These are phyloP conservation scores for Coregonus sp. DNA, from an alignment of 2,797 vertebrate species.

Conservation along the genomic window DNA sequence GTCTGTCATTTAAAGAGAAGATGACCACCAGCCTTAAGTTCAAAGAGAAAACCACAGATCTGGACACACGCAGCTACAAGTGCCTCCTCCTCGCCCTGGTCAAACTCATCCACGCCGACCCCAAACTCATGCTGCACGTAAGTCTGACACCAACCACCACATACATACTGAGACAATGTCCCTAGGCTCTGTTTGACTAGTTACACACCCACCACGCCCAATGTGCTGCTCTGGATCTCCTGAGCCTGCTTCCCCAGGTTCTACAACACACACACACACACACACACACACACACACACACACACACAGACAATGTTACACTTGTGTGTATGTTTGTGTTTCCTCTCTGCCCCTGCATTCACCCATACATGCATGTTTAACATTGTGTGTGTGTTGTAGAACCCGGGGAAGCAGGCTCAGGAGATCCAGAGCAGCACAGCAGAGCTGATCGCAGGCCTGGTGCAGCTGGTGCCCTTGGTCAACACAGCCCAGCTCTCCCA, in stretches of 20 bases:
- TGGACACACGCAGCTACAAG: slow-evolving; percentile 94
- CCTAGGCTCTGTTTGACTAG: too few species aligned
- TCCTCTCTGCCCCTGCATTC: not conserved
- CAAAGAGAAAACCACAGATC: slow-evolving; percentile 94
- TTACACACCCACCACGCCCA: too few species aligned
- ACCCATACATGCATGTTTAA: not conserved
- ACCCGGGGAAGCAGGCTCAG: slow-evolving; percentile 90
- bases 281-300: too few species aligned
- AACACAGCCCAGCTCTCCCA: slow-evolving; percentile 95
- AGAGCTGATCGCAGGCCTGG: slow-evolving; percentile 92
- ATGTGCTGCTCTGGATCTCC: too few species aligned
- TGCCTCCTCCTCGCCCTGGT: slow-evolving; percentile 93
- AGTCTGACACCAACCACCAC: slow-evolving; percentile 62
- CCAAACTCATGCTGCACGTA: slow-evolving; percentile 95
- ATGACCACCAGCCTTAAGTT: slow-evolving; percentile 98
- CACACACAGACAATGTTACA: too few species aligned
- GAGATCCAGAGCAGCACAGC: slow-evolving; percentile 95
- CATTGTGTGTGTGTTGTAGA: slow-evolving; percentile 67
- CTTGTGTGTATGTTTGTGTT: not conserved
- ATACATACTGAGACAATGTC: too few species aligned
- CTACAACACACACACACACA: too few species aligned
- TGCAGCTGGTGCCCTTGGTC: slow-evolving; percentile 90
- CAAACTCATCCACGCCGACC: slow-evolving; percentile 96
- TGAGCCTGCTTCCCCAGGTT: too few species aligned
- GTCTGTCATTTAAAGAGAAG: slow-evolving; percentile 98